phyloP scores from a whole-genome alignment of 92 coral and sea anemone species.

The Zoanthus sansibaricus region DNA sequence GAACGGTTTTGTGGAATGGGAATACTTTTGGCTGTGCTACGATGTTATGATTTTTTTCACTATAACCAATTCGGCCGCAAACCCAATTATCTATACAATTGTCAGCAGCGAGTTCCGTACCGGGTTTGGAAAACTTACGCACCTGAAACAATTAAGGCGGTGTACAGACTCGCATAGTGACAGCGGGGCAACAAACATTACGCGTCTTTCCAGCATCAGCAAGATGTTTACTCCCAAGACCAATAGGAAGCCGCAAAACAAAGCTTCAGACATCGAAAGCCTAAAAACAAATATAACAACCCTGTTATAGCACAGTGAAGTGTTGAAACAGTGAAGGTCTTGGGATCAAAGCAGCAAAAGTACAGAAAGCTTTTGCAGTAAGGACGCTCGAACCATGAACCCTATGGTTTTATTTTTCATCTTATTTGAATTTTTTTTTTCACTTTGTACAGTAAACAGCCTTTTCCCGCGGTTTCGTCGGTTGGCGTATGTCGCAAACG shows the following conservation, averaged over 20 bases:
- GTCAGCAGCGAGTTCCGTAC: constrained; percentile 42
- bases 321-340: too few species aligned
- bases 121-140: not conserved
- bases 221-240: constrained; percentile 6
- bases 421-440: too few species aligned
- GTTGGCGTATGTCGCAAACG: too few species aligned
- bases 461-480: too few species aligned
- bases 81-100: constrained; percentile 16
- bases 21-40: not conserved
- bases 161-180: constrained; percentile 27
- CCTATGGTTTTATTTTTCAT: too few species aligned
- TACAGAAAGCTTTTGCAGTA: too few species aligned
- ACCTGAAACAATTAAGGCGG: not conserved
- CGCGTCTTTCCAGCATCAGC: not conserved
- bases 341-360: too few species aligned
- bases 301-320: too few species aligned
- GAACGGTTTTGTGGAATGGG: not conserved
- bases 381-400: too few species aligned
- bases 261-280: not conserved
- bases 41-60: constrained; percentile 16
- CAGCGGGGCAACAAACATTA: constrained; percentile 16
- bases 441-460: too few species aligned
- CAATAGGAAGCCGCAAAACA: not conserved
- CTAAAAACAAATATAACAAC: not conserved
- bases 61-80: constrained; percentile 30